Base-by-base conservation (phyloP, 2,888 invertebrate species). In the Aphodius granarius region DNA sequence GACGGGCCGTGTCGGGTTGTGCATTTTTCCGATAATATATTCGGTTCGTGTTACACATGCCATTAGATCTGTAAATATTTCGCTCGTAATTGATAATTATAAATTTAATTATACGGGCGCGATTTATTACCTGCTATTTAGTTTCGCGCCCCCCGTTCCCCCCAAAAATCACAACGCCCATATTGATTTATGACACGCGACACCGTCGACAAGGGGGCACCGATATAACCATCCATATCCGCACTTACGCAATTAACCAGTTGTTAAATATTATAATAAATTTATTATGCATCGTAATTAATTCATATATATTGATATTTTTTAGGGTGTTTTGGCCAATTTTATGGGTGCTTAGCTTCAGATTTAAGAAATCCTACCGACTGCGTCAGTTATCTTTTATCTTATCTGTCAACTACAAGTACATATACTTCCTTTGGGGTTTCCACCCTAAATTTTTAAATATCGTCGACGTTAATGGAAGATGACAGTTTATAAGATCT, bases 71-170 rank as follows among this genome's bases (percentile, higher is more conserved):
- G 75, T 75, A 75, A 75, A 75, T 75, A 75, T 75, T 75, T 75
- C 72, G 75, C 75, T 75, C 72, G 75, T 75, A 75, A 75, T 75
- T 75, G 75, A 76, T 76, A 76, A 76, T 76, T 76, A 76, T 76
- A 72, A 76, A 76, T 76, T 74, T 76, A 76, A 76, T 76, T 76
- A 71, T 74, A 73, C 70, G 23, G 70, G 63, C 65, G 73, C 62
- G 71, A 73, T 76, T 76, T 76, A 76, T 76, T 66, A 66, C 76
- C 66, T 21, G 73, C 66, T 76, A 76, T 76, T 76, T 74, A 74
- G 68, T 68, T 68, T 20, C 68, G 22, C n/a, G 68, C 73, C 23
- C 62, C 13, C n/a, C n/a, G n/a, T n/a, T n/a, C n/a, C 70, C 21
- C 72, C 20, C 23, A 75, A 75, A 75, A 75, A 75, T 71, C 66